Conservation (phyloP, 2,113 vertebrate species). For the Trematocara variabile region DNA sequence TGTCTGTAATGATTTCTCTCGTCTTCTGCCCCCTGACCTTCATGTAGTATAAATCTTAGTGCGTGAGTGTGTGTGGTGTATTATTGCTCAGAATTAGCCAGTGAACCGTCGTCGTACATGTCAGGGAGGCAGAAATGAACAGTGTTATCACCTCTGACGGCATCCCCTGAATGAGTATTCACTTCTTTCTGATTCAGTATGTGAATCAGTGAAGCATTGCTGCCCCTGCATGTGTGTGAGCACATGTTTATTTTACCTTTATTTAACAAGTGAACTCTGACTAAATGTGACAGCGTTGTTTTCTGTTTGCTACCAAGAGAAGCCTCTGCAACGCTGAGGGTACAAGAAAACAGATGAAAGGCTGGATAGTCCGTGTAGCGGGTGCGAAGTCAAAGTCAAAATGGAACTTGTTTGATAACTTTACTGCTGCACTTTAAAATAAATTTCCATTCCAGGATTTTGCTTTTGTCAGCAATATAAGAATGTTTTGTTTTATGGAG, state of each 20-base stretch:
- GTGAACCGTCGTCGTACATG: constrained; percentile 74
- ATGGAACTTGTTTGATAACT: background rate
- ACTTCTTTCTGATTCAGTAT: background rate
- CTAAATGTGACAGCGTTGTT: background rate
- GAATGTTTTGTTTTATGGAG: background rate
- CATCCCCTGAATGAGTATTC: constrained; percentile 18
- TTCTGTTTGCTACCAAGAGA: background rate
- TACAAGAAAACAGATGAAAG: background rate
- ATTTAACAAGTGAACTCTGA: background rate
- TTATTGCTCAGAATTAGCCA: constrained; percentile 76
- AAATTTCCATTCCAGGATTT: background rate
- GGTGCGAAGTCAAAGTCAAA: background rate
- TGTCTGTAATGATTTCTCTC: constrained; percentile 50
- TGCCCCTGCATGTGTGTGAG: background rate
- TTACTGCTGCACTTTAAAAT: background rate
- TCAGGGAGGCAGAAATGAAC: constrained; percentile 47
- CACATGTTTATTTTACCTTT: background rate
- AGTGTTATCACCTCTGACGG: constrained; percentile 35
- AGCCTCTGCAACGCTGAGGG: background rate
- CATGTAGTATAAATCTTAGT: constrained; percentile 47
- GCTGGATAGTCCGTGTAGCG: background rate
- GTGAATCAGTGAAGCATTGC: constrained; percentile 11
- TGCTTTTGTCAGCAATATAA: background rate
- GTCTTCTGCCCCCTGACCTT: constrained; percentile 52
- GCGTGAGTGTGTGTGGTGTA: constrained; percentile 18